Conservation (phyloP, 2,888 invertebrate genomes). For the Cacoxenus indagator region DNA sequence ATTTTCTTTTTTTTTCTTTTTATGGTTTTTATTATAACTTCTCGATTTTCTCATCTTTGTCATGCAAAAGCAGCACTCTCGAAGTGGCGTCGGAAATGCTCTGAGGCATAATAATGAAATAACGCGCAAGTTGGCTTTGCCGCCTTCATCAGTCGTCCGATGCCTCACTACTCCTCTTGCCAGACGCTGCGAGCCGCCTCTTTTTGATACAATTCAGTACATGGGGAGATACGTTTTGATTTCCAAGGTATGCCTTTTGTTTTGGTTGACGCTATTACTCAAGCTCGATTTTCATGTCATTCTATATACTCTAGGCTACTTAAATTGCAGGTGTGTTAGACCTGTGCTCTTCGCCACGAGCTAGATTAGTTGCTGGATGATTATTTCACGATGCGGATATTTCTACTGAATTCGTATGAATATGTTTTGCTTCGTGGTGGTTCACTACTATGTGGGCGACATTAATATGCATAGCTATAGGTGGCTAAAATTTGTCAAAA, state of each 20-base stretch:
- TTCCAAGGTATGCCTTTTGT: not conserved
- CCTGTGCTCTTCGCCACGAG: not conserved
- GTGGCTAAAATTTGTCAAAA: too few relatives aligned
- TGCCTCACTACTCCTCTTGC: not conserved
- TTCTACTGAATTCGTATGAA: not conserved
- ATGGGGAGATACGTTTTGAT: too few relatives aligned
- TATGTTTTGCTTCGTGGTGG: not conserved
- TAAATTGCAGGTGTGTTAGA: not conserved
- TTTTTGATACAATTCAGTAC: too few relatives aligned
- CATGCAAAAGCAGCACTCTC: not conserved
- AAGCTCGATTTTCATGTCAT: not conserved
- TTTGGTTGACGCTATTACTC: not conserved
- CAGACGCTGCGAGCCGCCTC: too few relatives aligned
- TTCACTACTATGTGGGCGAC: too few relatives aligned
- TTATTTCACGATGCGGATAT: not conserved
- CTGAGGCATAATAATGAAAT: constrained; percentile 21
- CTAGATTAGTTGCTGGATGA: not conserved
- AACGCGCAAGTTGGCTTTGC: constrained; percentile 5
- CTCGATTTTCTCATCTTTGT: constrained; percentile 2
- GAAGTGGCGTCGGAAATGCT: constrained; percentile 15
- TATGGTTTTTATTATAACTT: constrained; percentile 3
- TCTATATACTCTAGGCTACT: not conserved
- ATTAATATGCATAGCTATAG: too few relatives aligned
- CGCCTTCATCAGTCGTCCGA: not conserved
- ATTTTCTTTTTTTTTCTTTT: constrained; percentile 9